Conservation (phyloP, 2,113 vertebrate species). For the Crypturellus undulatus region DNA sequence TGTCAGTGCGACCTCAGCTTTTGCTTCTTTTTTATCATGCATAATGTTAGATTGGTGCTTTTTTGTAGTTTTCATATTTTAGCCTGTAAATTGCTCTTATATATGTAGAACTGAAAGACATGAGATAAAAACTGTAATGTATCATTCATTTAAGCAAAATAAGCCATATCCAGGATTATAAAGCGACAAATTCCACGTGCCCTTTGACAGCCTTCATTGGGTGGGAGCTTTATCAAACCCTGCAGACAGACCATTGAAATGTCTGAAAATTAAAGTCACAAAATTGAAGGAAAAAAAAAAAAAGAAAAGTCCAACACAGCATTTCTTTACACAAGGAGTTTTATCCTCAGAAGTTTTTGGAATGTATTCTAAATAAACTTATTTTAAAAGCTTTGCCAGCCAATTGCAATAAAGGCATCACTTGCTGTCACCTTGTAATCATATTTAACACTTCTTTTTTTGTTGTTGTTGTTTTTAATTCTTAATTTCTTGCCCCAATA, state of each 20-base stretch:
- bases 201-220: not conserved
- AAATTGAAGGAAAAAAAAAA: conserved; percentile 16
- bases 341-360: conserved; percentile 14
- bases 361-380: not conserved
- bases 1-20: not conserved
- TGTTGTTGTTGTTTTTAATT: not conserved
- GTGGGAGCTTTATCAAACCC: not conserved
- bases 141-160: not conserved
- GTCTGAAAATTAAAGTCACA: conserved; percentile 67
- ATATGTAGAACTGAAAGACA: not conserved
- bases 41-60: not conserved
- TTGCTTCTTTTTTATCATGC: too few species aligned
- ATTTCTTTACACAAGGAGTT: conserved; percentile 18
- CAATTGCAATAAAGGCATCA: conserved; percentile 9
- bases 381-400: conserved; percentile 3
- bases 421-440: conserved; percentile 8
- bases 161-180: not conserved
- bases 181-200: not conserved
- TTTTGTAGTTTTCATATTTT: not conserved
- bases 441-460: not conserved
- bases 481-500: not conserved
- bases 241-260: not conserved
- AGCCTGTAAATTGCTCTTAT: not conserved
- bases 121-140: not conserved
- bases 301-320: conserved; percentile 34